A percentile compares a stretch with the other conserved stretches of the same genome.
Conservation (phyloP, 1,140 invertebrate genomes). For the Carcinoscorpius rotundicauda region DNA sequence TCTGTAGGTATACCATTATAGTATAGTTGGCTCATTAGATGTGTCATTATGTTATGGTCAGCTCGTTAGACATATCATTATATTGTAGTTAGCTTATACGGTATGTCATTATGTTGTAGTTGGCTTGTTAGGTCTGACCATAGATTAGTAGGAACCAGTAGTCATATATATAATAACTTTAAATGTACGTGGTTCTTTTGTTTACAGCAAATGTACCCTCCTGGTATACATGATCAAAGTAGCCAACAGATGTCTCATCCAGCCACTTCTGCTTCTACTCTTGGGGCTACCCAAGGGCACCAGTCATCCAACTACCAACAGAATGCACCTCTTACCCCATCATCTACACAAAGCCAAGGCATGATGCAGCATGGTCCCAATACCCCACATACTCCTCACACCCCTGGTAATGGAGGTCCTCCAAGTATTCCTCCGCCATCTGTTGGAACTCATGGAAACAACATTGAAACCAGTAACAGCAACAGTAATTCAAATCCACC, state of each 20-base stretch:
- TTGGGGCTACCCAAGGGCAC: constrained; percentile 1
- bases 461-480: constrained; percentile 24
- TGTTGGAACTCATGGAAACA: constrained; percentile 26
- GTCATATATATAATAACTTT: too few species aligned
- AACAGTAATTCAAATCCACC: constrained; percentile 22
- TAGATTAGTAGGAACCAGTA: too few species aligned
- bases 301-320: constrained; percentile 15
- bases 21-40: too few species aligned
- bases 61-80: too few species aligned
- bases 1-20: too few species aligned
- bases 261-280: not conserved
- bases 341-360: constrained; percentile 28
- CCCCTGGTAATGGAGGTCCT: constrained; percentile 40
- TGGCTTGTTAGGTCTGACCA: too few species aligned
- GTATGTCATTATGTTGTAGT: too few species aligned
- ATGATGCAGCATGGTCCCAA: constrained; percentile 46
- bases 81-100: too few species aligned
- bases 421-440: constrained; percentile 53
- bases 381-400: constrained; percentile 70
- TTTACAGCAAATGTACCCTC: constrained; percentile 22
- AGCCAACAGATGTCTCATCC: not conserved
- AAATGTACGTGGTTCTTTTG: not conserved
- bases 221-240: constrained; percentile 17
- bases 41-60: too few species aligned
- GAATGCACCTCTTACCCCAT: constrained; percentile 6